Evolutionary conservation across 2,113 vertebrate genomes (phyloP).

Genomic region (Prinia subflava): DNA sequence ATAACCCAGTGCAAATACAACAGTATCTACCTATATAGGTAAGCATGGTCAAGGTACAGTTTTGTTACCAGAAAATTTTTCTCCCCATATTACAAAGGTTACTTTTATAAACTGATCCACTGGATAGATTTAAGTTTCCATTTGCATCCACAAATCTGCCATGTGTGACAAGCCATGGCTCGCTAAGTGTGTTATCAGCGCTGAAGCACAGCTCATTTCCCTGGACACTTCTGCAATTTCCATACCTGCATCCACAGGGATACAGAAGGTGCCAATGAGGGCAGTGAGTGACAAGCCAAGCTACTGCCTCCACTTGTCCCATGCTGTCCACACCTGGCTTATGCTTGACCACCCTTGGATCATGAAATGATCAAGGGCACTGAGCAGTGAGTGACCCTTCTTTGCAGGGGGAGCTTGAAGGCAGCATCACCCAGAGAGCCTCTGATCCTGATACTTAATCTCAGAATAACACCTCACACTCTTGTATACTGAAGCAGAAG

Average conservation of each 20-base stretch:
- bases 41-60: background rate
- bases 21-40: background rate
- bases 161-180: background rate
- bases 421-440: background rate
- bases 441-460: background rate
- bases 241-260: background rate
- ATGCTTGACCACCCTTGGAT: background rate
- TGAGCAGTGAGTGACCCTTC: background rate
- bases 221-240: background rate
- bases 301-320: background rate
- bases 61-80: background rate
- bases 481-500: background rate
- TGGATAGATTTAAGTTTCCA: background rate
- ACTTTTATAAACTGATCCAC: background rate
- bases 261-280: background rate
- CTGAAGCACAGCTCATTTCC: background rate
- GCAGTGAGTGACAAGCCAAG: background rate
- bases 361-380: background rate
- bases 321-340: accelerated
- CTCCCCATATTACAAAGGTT: background rate
- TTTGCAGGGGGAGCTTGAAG: background rate
- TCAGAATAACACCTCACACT: background rate
- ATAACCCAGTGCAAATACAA: background rate
- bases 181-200: background rate
- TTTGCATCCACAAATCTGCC: background rate